Conservation (phyloP, 2,888 invertebrate species). For the Tetropium fuscum region DNA sequence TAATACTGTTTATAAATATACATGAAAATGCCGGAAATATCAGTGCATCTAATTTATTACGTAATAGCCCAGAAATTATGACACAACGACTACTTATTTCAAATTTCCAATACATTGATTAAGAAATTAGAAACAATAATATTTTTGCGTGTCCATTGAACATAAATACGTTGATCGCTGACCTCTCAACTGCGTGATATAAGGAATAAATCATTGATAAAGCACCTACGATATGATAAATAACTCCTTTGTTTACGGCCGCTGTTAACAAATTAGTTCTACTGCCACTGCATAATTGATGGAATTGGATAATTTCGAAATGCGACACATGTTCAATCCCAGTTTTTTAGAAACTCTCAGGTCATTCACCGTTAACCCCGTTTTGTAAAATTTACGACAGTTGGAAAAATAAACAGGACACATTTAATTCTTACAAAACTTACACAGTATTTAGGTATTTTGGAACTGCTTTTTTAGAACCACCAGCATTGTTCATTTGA, state of each 20-base stretch:
- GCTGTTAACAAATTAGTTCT: constrained; percentile 23
- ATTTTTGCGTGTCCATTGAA: constrained; percentile 14
- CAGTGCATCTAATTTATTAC: not conserved
- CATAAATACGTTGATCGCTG: constrained; percentile 8
- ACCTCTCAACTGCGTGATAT: constrained; percentile 20
- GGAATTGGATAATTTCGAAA: constrained; percentile 4
- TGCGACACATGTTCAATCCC: constrained; percentile 1
- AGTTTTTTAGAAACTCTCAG: not conserved
- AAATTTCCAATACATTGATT: not conserved
- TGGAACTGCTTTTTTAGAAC: too few species aligned
- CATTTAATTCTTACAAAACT: too few species aligned
- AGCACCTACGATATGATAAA: constrained; percentile 25
- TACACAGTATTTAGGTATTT: too few species aligned
- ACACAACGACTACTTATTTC: not conserved
- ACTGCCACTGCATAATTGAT: not conserved
- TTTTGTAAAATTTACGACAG: not conserved
- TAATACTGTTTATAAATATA: too few species aligned
- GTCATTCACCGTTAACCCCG: constrained; percentile 12
- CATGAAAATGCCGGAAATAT: constrained; percentile 2
- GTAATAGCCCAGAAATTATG: not conserved
- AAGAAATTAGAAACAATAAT: constrained; percentile 2
- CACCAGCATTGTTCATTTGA: too few species aligned
- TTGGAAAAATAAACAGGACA: not conserved
- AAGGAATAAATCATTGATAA: constrained; percentile 22
- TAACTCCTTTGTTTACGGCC: constrained; percentile 17